Evolutionary conservation across 1,140 invertebrate genomes (phyloP).

Genomic region (Trichonephila inaurata): DNA sequence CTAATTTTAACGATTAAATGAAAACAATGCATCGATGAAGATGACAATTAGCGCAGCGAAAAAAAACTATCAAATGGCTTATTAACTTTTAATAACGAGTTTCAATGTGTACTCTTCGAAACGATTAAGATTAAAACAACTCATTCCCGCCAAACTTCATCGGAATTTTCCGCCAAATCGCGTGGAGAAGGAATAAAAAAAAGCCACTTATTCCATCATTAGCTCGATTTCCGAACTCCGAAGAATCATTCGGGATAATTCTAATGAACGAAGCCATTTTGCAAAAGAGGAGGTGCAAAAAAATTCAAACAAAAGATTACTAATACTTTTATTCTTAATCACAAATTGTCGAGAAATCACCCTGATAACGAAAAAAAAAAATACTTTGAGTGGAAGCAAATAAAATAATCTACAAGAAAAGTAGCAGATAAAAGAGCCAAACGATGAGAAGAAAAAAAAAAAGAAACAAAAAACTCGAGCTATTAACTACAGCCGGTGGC

Average conservation of each 20-base stretch:
- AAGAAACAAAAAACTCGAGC: slow-evolving; percentile 30
- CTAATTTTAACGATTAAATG: background rate
- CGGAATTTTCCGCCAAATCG: background rate
- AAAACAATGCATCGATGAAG: background rate
- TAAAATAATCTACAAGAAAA: slow-evolving; percentile 36
- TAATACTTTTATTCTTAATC: slow-evolving; percentile 40
- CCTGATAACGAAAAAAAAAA: slow-evolving; percentile 7
- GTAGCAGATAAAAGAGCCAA: slow-evolving; percentile 17
- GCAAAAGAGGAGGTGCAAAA: background rate
- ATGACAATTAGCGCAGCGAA: background rate
- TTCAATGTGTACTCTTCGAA: background rate
- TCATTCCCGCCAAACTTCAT: background rate
- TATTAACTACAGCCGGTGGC: slow-evolving; percentile 69
- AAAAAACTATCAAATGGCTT: background rate
- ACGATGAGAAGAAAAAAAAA: slow-evolving; percentile 1
- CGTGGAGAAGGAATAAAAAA: background rate
- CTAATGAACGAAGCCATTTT: slow-evolving; percentile 27
- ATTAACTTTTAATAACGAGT: background rate
- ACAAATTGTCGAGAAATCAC: slow-evolving; percentile 50
- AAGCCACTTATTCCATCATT: slow-evolving; percentile 19
- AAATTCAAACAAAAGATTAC: slow-evolving; percentile 36
- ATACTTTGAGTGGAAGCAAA: background rate
- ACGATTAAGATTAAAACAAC: background rate
- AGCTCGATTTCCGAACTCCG: slow-evolving; percentile 1
- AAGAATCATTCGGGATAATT: slow-evolving; percentile 3